phyloP scores from a whole-genome alignment of 2,888 invertebrate genomes.

The Limnephilus auricula region DNA sequence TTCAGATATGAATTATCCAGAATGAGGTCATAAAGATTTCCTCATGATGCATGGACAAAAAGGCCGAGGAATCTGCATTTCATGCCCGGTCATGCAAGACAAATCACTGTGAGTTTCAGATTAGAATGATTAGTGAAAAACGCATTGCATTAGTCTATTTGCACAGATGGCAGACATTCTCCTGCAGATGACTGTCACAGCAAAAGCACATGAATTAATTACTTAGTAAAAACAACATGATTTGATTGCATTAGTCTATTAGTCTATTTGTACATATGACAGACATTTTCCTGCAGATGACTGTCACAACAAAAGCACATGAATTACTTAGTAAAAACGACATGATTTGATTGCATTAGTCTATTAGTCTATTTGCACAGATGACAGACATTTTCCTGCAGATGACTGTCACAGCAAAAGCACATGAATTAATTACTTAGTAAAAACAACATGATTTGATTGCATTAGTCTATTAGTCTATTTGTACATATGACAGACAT shows the following conservation, averaged over 20 bases:
- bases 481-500: too few relatives aligned
- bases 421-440: too few relatives aligned
- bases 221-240: too few relatives aligned
- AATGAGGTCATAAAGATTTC: neutral
- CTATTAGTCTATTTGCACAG: conserved; percentile 2
- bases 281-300: too few relatives aligned
- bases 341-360: too few relatives aligned
- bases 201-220: neutral
- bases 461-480: too few relatives aligned
- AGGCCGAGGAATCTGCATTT: neutral
- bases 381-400: neutral
- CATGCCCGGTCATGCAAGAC: neutral
- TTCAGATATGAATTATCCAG: neutral
- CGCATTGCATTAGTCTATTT: neutral
- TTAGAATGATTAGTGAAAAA: neutral
- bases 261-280: too few relatives aligned
- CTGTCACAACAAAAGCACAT: too few relatives aligned
- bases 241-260: too few relatives aligned
- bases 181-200: neutral
- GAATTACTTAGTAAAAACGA: too few relatives aligned
- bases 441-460: too few relatives aligned
- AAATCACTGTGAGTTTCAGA: neutral
- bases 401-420: neutral
- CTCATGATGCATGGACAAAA: neutral
- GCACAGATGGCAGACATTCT: neutral